Conservation (phyloP, 2,888 invertebrate species). For the Agelastica alni region DNA sequence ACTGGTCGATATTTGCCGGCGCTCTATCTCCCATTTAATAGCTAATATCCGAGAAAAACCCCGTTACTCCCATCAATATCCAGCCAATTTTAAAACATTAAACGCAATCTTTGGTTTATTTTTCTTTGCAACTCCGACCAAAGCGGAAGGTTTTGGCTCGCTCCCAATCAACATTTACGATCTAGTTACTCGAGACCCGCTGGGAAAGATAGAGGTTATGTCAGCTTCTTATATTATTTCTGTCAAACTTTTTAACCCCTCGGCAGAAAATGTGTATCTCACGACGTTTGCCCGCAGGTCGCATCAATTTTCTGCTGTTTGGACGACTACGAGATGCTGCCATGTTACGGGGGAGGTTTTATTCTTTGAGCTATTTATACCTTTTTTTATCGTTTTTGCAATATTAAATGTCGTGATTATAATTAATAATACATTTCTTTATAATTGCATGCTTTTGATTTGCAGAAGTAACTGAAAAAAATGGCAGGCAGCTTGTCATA, state of each 20-base stretch:
- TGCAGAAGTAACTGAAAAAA: too few relatives aligned
- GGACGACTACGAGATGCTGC: too few relatives aligned
- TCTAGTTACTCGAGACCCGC: slow-evolving; percentile 16
- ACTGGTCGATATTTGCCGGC: too few relatives aligned
- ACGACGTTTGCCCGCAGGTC: slow-evolving; percentile 20
- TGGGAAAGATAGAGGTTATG: slow-evolving; percentile 26
- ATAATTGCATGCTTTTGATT: too few relatives aligned
- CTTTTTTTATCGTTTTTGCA: too few relatives aligned
- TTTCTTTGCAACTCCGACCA: not conserved
- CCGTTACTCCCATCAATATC: not conserved
- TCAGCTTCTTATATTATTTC: slow-evolving; percentile 28
- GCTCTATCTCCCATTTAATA: not conserved
- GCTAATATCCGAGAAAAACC: not conserved
- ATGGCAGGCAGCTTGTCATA: too few relatives aligned
- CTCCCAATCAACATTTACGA: slow-evolving; percentile 20
- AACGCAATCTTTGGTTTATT: not conserved
- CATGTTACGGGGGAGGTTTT: too few relatives aligned
- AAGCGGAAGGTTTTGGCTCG: slow-evolving; percentile 14
- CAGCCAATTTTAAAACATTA: slow-evolving; percentile 2
- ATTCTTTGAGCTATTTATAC: too few relatives aligned
- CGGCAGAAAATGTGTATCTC: slow-evolving; percentile 20
- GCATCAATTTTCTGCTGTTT: slow-evolving; percentile 17
- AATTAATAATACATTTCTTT: too few relatives aligned
- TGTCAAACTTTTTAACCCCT: slow-evolving; percentile 24
- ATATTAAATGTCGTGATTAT: too few relatives aligned